Base-by-base conservation (phyloP, 2,797 vertebrate genomes). In the Euphonia xanthogaster region DNA sequence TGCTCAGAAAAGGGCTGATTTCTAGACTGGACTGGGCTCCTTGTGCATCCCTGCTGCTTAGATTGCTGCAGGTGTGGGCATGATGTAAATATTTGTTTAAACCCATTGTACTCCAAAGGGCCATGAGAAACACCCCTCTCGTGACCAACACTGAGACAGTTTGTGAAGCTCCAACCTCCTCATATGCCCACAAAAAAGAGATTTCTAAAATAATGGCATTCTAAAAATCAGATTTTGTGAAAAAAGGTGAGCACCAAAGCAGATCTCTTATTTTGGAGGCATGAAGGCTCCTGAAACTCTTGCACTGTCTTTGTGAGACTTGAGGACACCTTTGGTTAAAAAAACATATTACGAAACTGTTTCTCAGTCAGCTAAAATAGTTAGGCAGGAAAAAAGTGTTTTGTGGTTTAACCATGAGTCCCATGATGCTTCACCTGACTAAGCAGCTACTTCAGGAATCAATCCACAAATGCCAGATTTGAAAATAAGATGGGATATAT, bases 391-490 rank as follows among this genome's bases (percentile, higher is more conserved):
- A 88, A 92, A 65, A 93, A 86, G 72, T 81, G 83, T 87, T 94
- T 71, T 91, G 90, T 96, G 95, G 95, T 91, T 91, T 87, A 89
- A 91, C 70, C 86, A 60, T 87, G 62, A 31, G 35, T 83, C 96
- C 39, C 88, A 92, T 94, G 90, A 92, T 88, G 53, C 42, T 88
- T 86, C 82, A 96, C 85, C 90, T 94, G 90, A 93, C 89, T 63
- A 60, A 85, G 88, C 3, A 93, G 58, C 85, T 90, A 15, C 85
- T 91, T 86, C 79, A 88, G 89, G 61, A 90, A 86, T 93, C 93
- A 88, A 45, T 92, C 91, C 86, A 87, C 84, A 93, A 81, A 47
- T 68, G 92, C 81, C 91, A 95, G 67, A 80, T 87, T 90, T 78
- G 78, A 93, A 94, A 95, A 94, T 75, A 90, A 91, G 88, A 89